Percentiles rank a stretch among this genome's conserved stretches.
Conservation (phyloP, 92 coral and sea anemone species). For the Zoanthus solanderi region DNA sequence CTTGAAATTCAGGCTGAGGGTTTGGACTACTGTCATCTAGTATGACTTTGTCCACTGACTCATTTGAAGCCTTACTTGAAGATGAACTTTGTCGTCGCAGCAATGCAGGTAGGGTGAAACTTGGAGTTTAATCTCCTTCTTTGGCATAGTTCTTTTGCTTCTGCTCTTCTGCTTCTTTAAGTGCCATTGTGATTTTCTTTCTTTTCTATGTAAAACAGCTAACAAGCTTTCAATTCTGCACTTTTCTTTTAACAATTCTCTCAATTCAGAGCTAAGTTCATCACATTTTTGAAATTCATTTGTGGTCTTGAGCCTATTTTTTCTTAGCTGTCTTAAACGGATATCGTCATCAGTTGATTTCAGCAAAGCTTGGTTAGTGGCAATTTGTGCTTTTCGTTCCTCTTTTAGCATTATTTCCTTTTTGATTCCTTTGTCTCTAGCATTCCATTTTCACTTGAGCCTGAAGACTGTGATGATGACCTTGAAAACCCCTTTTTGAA, state of each 20-base stretch:
- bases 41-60: background rate
- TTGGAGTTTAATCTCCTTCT: background rate
- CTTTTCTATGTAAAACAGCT: background rate
- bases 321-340: background rate
- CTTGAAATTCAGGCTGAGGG: no score
- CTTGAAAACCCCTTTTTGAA: background rate
- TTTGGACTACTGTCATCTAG: background rate
- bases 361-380: background rate
- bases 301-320: background rate
- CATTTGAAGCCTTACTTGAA: background rate
- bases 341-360: background rate
- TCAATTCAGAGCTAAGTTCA: background rate
- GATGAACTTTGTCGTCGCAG: background rate
- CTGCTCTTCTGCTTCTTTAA: no score
- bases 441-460: background rate
- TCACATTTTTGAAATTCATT: background rate
- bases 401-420: background rate
- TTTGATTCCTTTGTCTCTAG: no score
- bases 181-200: background rate
- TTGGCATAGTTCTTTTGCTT: background rate
- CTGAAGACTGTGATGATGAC: background rate
- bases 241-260: background rate
- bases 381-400: background rate
- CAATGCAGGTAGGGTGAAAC: background rate
- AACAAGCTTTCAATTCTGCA: background rate